A percentile compares a stretch with the other conserved stretches of the same genome.
These are phyloP conservation scores for Idaea aversata DNA, from an alignment of 2,888 invertebrate genomes.

Conservation along the genomic window DNA sequence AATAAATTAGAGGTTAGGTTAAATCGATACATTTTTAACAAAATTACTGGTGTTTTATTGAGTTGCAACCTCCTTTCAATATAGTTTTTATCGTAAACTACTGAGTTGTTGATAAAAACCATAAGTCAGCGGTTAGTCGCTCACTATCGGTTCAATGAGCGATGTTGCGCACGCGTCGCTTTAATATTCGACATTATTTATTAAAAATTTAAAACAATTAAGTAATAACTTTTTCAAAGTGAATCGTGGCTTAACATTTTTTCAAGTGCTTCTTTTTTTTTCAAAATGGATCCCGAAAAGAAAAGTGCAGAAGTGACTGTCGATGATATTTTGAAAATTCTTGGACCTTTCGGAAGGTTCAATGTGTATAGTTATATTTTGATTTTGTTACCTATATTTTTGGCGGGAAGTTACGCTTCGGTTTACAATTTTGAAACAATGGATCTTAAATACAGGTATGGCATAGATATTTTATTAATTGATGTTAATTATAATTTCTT, in stretches of 20 bases:
- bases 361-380: conserved; percentile 62
- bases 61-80: conserved; percentile 13
- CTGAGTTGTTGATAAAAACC: conserved; percentile 61
- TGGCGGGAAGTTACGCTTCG: conserved; percentile 71
- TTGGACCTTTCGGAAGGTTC: conserved; percentile 68
- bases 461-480: conserved; percentile 9
- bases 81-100: conserved; percentile 24
- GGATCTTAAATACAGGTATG: conserved; percentile 70
- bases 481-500: background rate
- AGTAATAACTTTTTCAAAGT: conserved; percentile 25
- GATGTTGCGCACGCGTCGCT: conserved; percentile 44
- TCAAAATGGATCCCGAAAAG: conserved; percentile 67
- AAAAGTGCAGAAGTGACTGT: conserved; percentile 61
- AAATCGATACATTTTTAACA: background rate
- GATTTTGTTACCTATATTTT: conserved; percentile 65
- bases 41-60: background rate
- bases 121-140: conserved; percentile 41
- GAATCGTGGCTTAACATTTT: conserved; percentile 21
- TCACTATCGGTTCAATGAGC: conserved; percentile 54
- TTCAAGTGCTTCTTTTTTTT: conserved; percentile 22
- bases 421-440: conserved; percentile 74
- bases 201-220: conserved; percentile 23
- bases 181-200: conserved; percentile 28
- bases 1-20: background rate
- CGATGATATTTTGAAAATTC: conserved; percentile 64